Evolutionary conservation across 1,140 invertebrate species (phyloP), one percentile per base, ranked within the genome.

Genomic region (Liolophura sinensis): DNA sequence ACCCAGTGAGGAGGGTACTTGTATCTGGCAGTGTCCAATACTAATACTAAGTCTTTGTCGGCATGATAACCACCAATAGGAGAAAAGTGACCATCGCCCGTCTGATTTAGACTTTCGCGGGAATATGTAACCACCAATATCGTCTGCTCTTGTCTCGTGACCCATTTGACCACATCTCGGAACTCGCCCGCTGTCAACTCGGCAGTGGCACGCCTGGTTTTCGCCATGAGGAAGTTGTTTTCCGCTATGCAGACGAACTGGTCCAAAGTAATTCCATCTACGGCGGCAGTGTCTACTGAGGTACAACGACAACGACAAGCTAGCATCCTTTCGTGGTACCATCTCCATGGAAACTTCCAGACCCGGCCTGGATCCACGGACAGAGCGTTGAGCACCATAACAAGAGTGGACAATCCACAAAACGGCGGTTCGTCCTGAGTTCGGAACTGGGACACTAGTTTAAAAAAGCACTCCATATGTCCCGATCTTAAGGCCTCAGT

Each of bases 1-100:
- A 85, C 73, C 84, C 84, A 85, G 65, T 85, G 83, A 55, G 84
- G 82, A 16, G 83, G 84, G 60, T 85, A 85, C 63, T 85, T 85
- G 68, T 83, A 85, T 60, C 84, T 64, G 7, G 84, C 84, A 1
- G 80, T 80, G 68, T 85, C 84, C 64, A 85, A 65, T 48, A 85
- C 79, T 22, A 85, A 59, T 5, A 82, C 79, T 50, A 82, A 59
- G 60, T 85, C 82, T 48, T 62, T 72, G 1, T 58, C 74, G 5
- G 76, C 69, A 66, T 85, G 79, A 62, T 83, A 85, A 0, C 81
- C 84, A 22, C 76, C 81, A 22, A 84, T 67, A 0, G 82, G 80
- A 9, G 80, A 81, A 69, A 84, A 85, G 60, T 85, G 84, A 0
- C 84, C 83, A 61, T 76, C 75, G 56, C 81, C 81, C 0, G 83